Evolutionary conservation across 2,888 invertebrate genomes (phyloP), one percentile per base, ranked within the genome.

Genomic region (Automeris io): DNA sequence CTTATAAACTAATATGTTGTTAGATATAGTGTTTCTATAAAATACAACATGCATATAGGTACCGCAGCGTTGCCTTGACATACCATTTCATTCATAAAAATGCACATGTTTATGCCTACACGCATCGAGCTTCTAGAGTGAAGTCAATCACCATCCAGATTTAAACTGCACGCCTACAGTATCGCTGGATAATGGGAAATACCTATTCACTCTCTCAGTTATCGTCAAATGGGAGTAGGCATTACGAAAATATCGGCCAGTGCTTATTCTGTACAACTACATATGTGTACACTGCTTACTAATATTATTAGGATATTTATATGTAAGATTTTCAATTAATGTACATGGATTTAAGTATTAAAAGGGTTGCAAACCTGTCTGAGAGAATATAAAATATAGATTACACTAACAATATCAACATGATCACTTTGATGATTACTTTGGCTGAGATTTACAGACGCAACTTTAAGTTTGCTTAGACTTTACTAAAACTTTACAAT

Each of bases 221-320:
- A 42, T 43, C 36, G 34, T 35, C 16, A 16, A 29, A 29, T 5
- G 5, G n/a, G 26, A 29, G 16, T 13, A 29, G 8, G 26, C 8
- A 16, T 7, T 13, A 43, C 46, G 25, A 45, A 60, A 55, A 58
- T 57, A 60, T 47, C 45, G 8, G 33, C 49, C 50, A 54, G 57
- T 50, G 40, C 29, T 35, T 40, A 33, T 35, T 18, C 42, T 8
- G 16, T 16, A 16, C 45, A 40, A 43, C 45, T 37, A 35, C 41
- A 46, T 57, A 37, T 42, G 24, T 40, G 46, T 36, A 50, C 49
- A 51, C 40, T 33, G 39, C 37, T 34, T 48, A 36, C 36, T 32
- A 37, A n/a, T n/a, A n/a, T n/a, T n/a, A n/a, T n/a, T n/a, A n/a
- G n/a, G n/a, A n/a, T n/a, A n/a, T n/a, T n/a, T n/a, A n/a, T n/a